These are phyloP conservation scores for Melanotaenia nigrans DNA, from an alignment of 2,797 vertebrate genomes.

Conservation along the genomic window DNA sequence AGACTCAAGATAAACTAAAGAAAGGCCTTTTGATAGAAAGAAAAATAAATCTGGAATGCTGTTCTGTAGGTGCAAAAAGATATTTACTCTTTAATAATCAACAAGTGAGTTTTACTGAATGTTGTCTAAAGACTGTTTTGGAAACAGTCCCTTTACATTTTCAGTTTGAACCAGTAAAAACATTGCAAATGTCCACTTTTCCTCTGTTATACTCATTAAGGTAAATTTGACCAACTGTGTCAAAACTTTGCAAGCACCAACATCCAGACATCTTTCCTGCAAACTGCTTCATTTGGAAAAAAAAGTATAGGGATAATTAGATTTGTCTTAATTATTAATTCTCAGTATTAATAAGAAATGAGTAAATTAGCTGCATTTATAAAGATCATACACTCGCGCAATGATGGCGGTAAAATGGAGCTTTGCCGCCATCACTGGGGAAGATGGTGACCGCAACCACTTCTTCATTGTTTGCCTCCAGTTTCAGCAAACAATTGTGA, in stretches of 20 bases:
- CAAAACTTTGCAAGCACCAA: neutral
- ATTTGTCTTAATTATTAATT: too few species aligned
- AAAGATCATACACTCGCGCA: too few species aligned
- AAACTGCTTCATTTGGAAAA: neutral
- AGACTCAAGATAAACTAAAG: too few species aligned
- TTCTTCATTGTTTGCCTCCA: neutral
- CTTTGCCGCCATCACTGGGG: too few species aligned
- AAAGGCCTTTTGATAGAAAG: too few species aligned
- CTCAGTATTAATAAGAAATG: too few species aligned
- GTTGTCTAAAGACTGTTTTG: neutral
- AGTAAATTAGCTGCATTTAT: too few species aligned
- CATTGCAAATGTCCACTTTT: neutral
- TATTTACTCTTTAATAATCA: neutral
- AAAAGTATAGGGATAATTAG: too few species aligned
- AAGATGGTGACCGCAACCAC: neutral
- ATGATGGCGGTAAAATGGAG: too few species aligned
- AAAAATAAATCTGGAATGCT: too few species aligned
- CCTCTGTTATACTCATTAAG: neutral
- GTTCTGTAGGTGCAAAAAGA: neutral
- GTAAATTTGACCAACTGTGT: neutral
- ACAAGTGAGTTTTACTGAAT: neutral
- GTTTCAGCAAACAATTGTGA: neutral
- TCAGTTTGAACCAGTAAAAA: neutral
- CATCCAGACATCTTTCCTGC: too few species aligned
- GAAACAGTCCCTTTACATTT: neutral